phyloP scores from a whole-genome alignment of 2,797 vertebrate genomes.

The Alfaro cultratus region DNA sequence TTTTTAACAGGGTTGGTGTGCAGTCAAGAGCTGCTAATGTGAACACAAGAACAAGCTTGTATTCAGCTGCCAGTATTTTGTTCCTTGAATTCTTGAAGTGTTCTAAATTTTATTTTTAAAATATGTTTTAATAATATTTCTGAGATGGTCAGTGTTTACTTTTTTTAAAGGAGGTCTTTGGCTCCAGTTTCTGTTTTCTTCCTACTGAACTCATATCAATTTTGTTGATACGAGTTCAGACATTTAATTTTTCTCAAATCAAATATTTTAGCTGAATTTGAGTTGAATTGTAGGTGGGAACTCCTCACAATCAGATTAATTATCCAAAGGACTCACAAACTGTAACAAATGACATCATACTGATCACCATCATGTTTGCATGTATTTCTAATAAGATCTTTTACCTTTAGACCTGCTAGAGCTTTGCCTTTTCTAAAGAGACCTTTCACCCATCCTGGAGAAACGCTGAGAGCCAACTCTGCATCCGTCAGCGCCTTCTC shows the following conservation, averaged over 20 bases:
- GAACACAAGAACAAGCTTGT: neutral
- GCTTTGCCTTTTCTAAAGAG: constrained; percentile 89
- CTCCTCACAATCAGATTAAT: neutral
- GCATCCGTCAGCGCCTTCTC: constrained; percentile 85
- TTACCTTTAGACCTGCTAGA: constrained; percentile 88
- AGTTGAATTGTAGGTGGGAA: neutral
- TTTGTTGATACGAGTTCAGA: neutral
- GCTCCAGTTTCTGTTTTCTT: neutral
- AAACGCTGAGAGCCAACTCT: constrained; percentile 78
- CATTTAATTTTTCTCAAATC: neutral
- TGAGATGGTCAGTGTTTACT: neutral
- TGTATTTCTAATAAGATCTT: neutral
- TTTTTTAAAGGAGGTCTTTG: neutral
- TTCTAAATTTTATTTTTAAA: neutral
- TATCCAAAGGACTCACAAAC: neutral
- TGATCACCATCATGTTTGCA: neutral
- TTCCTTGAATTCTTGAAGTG: neutral
- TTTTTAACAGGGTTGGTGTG: neutral
- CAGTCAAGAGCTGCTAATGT: neutral
- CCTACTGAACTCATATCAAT: no score
- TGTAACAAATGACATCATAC: neutral
- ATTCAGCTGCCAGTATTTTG: neutral
- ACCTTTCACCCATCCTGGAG: constrained; percentile 87
- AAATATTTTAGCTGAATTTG: neutral
- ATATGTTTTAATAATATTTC: neutral